Evolutionary conservation across 2,888 invertebrate genomes (phyloP).

Genomic region (Drosophila suboccidentalis): DNA sequence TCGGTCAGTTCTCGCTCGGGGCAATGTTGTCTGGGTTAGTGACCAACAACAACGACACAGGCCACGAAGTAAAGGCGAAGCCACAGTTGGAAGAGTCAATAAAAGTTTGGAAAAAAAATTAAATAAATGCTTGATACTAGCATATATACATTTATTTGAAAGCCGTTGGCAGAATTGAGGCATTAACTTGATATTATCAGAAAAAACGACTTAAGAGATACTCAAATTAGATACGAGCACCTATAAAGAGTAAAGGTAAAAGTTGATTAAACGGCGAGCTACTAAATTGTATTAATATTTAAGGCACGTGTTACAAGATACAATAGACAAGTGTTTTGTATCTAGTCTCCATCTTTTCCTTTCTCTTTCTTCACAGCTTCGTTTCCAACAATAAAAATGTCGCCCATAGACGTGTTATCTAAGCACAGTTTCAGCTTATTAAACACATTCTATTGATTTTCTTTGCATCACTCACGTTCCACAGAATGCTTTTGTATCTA

Average conservation of each 20-base stretch:
- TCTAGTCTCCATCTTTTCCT: constrained; percentile 1
- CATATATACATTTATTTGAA: constrained; percentile 23
- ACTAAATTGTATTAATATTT: constrained; percentile 60
- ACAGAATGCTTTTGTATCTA: constrained; percentile 46
- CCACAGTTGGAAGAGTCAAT: constrained; percentile 50
- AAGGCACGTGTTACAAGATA: constrained; percentile 54
- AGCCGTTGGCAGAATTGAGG: constrained; percentile 51
- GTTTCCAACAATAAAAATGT: constrained; percentile 48
- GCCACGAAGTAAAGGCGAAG: constrained; percentile 32
- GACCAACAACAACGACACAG: constrained; percentile 48
- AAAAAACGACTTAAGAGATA: constrained; percentile 52
- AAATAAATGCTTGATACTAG: neutral
- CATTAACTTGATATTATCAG: constrained; percentile 58
- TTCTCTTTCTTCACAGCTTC: neutral
- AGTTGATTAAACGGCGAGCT: constrained; percentile 55
- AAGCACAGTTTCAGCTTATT: constrained; percentile 68
- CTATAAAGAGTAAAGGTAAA: constrained; percentile 41
- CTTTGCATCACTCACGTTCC: constrained; percentile 30
- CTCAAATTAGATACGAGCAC: constrained; percentile 61
- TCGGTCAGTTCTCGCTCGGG: constrained; percentile 43
- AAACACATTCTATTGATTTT: constrained; percentile 69
- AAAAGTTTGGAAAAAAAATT: constrained; percentile 33
- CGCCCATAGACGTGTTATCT: constrained; percentile 59
- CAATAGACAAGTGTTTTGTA: constrained; percentile 43
- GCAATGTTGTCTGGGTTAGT: constrained; percentile 58